Evolutionary conservation across 1,140 invertebrate species (phyloP).

Genomic region (Oryctes rhinoceros): DNA sequence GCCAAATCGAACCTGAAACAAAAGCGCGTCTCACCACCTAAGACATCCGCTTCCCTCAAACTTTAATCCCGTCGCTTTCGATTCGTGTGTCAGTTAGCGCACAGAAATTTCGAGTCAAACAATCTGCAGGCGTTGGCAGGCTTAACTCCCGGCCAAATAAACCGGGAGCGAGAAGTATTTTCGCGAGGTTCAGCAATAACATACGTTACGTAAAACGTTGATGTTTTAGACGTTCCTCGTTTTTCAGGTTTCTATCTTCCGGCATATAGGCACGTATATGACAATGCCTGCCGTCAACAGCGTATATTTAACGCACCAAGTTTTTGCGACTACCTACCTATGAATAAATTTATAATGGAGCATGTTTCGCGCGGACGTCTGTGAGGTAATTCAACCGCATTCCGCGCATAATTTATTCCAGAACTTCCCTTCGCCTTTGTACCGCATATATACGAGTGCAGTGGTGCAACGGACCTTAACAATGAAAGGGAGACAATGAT

Average conservation of each 20-base stretch:
- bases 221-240: background rate
- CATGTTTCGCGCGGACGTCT: background rate
- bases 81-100: background rate
- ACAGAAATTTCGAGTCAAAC: background rate
- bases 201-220: background rate
- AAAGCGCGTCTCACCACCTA: background rate
- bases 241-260: background rate
- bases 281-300: background rate
- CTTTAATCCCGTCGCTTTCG: background rate
- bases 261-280: background rate
- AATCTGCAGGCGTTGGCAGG: background rate
- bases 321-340: background rate
- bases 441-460: background rate
- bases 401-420: background rate
- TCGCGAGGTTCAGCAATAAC: background rate
- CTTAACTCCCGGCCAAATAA: background rate
- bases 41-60: background rate
- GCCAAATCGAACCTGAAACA: background rate
- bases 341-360: background rate
- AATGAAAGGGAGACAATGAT: background rate
- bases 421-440: conserved; percentile 9
- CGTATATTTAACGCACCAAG: background rate
- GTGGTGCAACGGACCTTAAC: background rate
- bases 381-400: background rate
- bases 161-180: background rate